Evolutionary conservation across 1,140 invertebrate species (phyloP), one percentile per base, ranked within the genome.

Genomic region (Drosophila burlai): DNA sequence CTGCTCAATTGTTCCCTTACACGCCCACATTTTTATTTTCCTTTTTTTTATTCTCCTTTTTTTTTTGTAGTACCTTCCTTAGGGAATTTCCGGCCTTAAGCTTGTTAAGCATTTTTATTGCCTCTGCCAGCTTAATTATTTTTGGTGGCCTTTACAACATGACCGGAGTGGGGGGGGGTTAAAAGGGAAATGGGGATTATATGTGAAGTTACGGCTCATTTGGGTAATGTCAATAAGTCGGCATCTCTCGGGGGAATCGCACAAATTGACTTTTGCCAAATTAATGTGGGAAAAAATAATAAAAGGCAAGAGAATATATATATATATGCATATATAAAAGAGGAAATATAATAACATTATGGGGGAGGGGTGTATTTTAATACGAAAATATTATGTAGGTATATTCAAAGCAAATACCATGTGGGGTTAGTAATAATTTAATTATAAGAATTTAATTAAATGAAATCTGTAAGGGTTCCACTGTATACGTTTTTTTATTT

Each of bases 81-180:
- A 43, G 54, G 46, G 69, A 61, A 52, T 73, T 73, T 72, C 69
- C 69, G 68, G 69, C 76, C 66, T 72, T 79, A 72, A 79, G 76
- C 84, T 89, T 89, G 77, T 87, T 87, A 87, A 87, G 69, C 80
- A 71, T 80, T 87, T 89, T 87, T 81, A 87, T 89, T 81, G 55
- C 84, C 81, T 63, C 34, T 69, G 75, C 50, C 59, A 73, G 72
- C 68, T 89, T 87, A 89, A 87, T 87, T 87, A 83, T 89, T 83
- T 87, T 64, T 40, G 49, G 64, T 67, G 63, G 40, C 57, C 46
- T 46, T 76, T 66, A 31, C 49, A 46, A 26, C 50, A 46, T 57
- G 40, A 24, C 24, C 26, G 67, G 24, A 6, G 36, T 13, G 11
- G 4, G 13, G 15, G n/a, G 18, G 45, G 43, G 57, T 0, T 26